Conservation (phyloP, 2,888 invertebrate species). For the Ryuthela nishihirai region DNA sequence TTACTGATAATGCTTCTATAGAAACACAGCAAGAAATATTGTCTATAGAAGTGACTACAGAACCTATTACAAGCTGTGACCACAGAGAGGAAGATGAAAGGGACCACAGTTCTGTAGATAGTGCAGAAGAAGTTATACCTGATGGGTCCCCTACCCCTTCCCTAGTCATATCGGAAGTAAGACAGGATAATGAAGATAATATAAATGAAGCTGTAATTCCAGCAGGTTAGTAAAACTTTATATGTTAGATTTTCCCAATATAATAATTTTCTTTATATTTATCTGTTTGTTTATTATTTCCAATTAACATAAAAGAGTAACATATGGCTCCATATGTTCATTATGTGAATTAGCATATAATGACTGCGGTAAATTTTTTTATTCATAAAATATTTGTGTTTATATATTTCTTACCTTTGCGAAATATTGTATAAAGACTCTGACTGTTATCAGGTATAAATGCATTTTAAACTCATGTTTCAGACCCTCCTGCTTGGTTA, state of each 20-base stretch:
- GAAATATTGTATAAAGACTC: not conserved
- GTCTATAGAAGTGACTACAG: no score
- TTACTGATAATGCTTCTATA: no score
- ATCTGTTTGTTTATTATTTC: not conserved
- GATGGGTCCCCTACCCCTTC: slow-evolving; percentile 28
- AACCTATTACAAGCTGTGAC: no score
- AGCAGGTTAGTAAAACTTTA: no score
- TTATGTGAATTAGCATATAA: not conserved
- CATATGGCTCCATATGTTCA: not conserved
- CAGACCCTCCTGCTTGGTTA: slow-evolving; percentile 79
- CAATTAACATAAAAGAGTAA: no score
- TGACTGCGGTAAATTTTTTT: not conserved
- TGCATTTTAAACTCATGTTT: not conserved
- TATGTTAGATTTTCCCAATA: no score
- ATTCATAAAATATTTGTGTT: not conserved
- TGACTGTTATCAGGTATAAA: no score
- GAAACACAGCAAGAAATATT: no score
- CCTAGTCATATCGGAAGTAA: slow-evolving; percentile 18
- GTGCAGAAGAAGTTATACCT: slow-evolving; percentile 47
- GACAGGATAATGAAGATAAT: slow-evolving; percentile 24
- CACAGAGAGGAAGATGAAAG: slow-evolving; percentile 48
- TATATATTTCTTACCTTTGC: not conserved
- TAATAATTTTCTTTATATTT: no score
- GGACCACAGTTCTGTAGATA: slow-evolving; percentile 45
- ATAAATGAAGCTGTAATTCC: not conserved